phyloP scores from a whole-genome alignment of 1,140 invertebrate genomes.

The Drosophila leontia region DNA sequence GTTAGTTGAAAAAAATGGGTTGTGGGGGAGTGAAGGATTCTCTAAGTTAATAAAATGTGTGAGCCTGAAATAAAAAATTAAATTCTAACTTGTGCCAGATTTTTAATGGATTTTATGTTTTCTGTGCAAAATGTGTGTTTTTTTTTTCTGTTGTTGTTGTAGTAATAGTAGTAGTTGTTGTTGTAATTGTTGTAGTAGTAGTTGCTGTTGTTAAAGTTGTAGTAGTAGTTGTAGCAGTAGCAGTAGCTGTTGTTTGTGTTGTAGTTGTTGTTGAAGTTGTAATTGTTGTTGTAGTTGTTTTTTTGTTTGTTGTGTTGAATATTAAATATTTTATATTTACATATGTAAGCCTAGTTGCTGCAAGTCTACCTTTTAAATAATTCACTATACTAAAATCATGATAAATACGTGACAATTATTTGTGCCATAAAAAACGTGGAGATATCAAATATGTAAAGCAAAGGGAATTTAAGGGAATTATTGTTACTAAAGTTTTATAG shows the following conservation, averaged over 20 bases:
- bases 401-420: conserved; percentile 15
- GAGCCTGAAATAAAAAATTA: conserved; percentile 9
- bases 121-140: too few relatives aligned
- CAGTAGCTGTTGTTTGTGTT: too few relatives aligned
- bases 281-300: too few relatives aligned
- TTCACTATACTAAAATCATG: conserved; percentile 13
- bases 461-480: conserved; percentile 3
- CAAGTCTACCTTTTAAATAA: conserved; percentile 12
- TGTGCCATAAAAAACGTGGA: neutral
- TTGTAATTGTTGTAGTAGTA: too few relatives aligned
- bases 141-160: too few relatives aligned
- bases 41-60: neutral
- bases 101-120: neutral
- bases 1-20: neutral
- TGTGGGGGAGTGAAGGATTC: neutral
- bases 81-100: neutral
- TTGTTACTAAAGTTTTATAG: neutral
- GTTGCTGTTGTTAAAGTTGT: too few relatives aligned
- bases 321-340: conserved; percentile 14
- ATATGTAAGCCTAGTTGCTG: conserved; percentile 2
- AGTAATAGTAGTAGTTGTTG: too few relatives aligned
- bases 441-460: conserved; percentile 6
- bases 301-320: neutral
- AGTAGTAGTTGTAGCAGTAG: too few relatives aligned
- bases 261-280: too few relatives aligned